Evolutionary conservation across 1,140 invertebrate genomes (phyloP), one percentile per base, ranked within the genome.

Genomic region (Brachionus sp.): DNA sequence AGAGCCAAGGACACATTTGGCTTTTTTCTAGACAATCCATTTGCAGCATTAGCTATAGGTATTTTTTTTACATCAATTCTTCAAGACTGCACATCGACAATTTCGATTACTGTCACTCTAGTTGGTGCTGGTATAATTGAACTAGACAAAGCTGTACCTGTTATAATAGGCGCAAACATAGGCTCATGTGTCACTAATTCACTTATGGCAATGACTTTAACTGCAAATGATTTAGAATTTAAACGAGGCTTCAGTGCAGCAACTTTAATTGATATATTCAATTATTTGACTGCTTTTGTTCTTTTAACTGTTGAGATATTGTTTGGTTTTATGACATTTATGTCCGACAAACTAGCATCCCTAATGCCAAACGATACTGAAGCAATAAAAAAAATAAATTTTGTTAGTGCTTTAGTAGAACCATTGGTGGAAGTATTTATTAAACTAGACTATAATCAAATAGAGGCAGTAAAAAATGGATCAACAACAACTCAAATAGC

Each of bases 171-270:
- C 0, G 89, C 91, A 33, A 92, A 92, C 85, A 91, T 92, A 64
- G 91, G 91, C 37, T 92, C 91, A 1, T 91, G 90, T 0, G 88
- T 92, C 5, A 92, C 91, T 78, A 92, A 91, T 84, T 91, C 91
- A 0, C 88, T 92, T 5, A 91, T 92, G 6, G 90, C 91, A 3
- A 84, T 92, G 64, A 33, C 64, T 13, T 13, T 6, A 85, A 87
- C 10, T 86, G 90, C 66, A 86, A 88, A 57, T 86, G 89, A 25
- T 88, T 91, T 84, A 91, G 91, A 85, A 84, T 90, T 62, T 84
- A 84, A 90, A 57, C 84, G 90, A 66, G 90, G 91, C 3, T 92
- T 92, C 86, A 90, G 90, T 23, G 91, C 90, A 0, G 91, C 91
- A 23, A 91, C 90, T 16, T 89, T 92, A 7, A 91, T 91, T 84